phyloP scores from a whole-genome alignment of 1,140 invertebrate species.

The Heliconius congener region DNA sequence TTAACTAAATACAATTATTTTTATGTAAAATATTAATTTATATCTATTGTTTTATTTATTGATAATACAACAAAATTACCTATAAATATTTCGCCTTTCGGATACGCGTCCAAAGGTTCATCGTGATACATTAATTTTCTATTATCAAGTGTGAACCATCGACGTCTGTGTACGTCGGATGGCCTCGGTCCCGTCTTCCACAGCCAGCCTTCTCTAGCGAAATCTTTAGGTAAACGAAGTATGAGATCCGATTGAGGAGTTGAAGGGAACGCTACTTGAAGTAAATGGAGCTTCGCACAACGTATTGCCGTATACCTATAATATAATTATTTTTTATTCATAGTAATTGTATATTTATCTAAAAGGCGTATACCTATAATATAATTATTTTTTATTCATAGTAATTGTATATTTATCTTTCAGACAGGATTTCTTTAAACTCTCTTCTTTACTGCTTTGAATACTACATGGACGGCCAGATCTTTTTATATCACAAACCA shows the following conservation, averaged over 20 bases:
- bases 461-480: no score
- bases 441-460: no score
- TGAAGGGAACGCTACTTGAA: constrained; percentile 92
- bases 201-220: constrained; percentile 92
- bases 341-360: no score
- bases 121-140: constrained; percentile 96
- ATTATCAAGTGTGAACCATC: constrained; percentile 95
- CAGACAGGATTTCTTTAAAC: no score
- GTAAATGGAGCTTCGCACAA: constrained; percentile 90
- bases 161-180: constrained; percentile 89
- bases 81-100: constrained; percentile 95
- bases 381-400: background rate
- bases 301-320: constrained; percentile 93
- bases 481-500: no score
- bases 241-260: constrained; percentile 89
- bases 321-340: background rate
- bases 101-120: constrained; percentile 91
- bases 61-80: constrained; percentile 63
- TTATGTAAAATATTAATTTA: no score
- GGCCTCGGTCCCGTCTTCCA: constrained; percentile 92
- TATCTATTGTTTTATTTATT: background rate
- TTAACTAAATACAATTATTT: background rate
- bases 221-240: constrained; percentile 89
- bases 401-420: no score
- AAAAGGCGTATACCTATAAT: no score